phyloP scores from a whole-genome alignment of 2,113 vertebrate species.

The Chaenocephalus aceratus region DNA sequence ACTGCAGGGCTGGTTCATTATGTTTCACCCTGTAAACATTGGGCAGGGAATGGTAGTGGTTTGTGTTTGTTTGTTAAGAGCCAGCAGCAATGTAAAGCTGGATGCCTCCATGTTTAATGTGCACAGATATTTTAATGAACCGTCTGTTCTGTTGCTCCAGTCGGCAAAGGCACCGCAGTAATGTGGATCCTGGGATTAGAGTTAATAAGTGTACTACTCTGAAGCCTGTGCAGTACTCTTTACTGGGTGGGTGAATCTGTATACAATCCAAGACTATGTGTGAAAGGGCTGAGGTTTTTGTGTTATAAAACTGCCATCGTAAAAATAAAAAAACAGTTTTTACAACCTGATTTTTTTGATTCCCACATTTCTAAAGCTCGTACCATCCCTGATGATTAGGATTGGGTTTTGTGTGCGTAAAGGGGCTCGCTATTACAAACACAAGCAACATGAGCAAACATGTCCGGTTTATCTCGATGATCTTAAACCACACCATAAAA shows the following conservation, averaged over 20 bases:
- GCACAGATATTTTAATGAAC: constrained; percentile 42
- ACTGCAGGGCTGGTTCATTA: constrained; percentile 25
- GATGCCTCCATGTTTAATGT: constrained; percentile 18
- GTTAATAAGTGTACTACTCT: constrained; percentile 16
- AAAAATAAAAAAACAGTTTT: background rate
- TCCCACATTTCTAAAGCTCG: background rate
- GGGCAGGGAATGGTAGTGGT: background rate
- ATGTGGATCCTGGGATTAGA: constrained; percentile 46
- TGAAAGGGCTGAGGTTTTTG: background rate
- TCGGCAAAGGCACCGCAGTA: constrained; percentile 16
- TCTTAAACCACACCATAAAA: constrained; percentile 14
- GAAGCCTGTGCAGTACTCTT: constrained; percentile 14
- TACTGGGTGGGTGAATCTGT: constrained; percentile 1
- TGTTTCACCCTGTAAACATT: constrained; percentile 19
- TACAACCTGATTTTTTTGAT: background rate
- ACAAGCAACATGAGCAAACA: background rate
- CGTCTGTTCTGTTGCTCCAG: constrained; percentile 3
- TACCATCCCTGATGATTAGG: constrained; percentile 5
- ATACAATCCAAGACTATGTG: background rate
- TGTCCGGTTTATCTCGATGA: background rate
- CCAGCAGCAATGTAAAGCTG: constrained; percentile 13
- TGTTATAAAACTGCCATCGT: background rate
- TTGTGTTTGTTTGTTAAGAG: constrained; percentile 16
- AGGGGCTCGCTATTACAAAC: background rate
- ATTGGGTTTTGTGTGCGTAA: background rate